Percentiles rank a stretch among this genome's conserved stretches.
phyloP scores from a whole-genome alignment of 2,797 vertebrate genomes.

The Delichon dasypus region DNA sequence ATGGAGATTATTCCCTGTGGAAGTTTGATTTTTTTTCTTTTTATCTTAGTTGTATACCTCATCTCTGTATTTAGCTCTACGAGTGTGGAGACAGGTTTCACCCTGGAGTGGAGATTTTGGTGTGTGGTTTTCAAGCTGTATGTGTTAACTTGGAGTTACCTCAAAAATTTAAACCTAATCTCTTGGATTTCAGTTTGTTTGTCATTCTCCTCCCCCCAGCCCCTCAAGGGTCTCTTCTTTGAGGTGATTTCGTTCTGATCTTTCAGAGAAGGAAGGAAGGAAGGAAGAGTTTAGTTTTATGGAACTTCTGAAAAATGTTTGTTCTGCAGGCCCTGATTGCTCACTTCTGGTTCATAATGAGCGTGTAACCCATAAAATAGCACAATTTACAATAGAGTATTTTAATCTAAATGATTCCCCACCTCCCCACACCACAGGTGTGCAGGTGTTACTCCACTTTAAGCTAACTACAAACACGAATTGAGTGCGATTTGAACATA shows the following conservation, averaged over 20 bases:
- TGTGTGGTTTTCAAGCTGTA: slow-evolving; percentile 24
- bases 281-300: neutral
- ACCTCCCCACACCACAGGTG: neutral
- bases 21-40: slow-evolving; percentile 56
- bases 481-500: neutral
- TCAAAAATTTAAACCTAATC: neutral
- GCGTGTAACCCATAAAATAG: neutral
- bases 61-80: slow-evolving; percentile 58
- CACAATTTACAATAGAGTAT: neutral
- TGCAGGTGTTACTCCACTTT: neutral
- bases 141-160: neutral
- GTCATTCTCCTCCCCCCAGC: neutral
- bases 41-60: slow-evolving; percentile 71
- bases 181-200: neutral
- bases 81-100: slow-evolving; percentile 73
- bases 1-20: slow-evolving; percentile 79
- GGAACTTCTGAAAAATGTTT: neutral
- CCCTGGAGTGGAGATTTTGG: slow-evolving; percentile 70
- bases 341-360: neutral
- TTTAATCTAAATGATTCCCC: neutral
- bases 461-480: neutral
- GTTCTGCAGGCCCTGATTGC: neutral
- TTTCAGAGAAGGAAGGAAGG: neutral
- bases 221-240: neutral
- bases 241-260: neutral